phyloP scores from a whole-genome alignment of 2,113 vertebrate species.

The Entomyzon cyanotis region DNA sequence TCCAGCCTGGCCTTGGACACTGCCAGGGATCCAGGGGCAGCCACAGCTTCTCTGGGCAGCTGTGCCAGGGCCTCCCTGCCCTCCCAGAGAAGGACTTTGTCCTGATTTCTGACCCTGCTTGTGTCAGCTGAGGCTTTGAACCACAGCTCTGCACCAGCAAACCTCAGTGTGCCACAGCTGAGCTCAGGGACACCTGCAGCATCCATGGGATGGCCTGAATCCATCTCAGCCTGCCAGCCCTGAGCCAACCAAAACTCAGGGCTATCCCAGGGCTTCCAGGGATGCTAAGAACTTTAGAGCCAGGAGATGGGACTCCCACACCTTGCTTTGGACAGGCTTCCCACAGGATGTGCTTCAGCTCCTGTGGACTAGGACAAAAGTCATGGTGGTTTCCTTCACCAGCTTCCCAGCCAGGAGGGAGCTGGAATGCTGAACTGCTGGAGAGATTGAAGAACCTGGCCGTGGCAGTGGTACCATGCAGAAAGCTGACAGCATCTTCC shows the following conservation, averaged over 20 bases:
- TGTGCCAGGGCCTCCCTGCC: background rate
- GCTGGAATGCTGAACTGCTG: background rate
- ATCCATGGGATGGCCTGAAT: background rate
- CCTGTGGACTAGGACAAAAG: background rate
- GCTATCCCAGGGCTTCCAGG: background rate
- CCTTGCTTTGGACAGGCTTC: background rate
- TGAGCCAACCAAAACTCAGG: background rate
- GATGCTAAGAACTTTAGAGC: background rate
- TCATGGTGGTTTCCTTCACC: background rate
- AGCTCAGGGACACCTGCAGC: background rate
- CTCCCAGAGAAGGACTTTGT: background rate
- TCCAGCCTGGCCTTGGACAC: background rate
- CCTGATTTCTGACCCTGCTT: background rate
- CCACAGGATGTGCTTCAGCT: background rate
- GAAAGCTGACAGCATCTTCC: background rate
- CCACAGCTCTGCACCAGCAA: background rate
- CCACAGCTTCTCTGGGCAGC: background rate
- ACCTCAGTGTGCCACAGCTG: background rate
- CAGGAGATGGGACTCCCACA: accelerated
- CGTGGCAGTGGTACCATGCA: background rate
- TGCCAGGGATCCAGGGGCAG: background rate
- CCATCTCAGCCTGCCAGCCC: background rate
- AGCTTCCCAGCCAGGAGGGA: background rate
- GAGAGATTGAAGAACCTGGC: background rate
- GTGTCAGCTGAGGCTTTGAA: background rate